Evolutionary conservation across 2,797 vertebrate species (phyloP).

Genomic region (Miichthys miiuy): DNA sequence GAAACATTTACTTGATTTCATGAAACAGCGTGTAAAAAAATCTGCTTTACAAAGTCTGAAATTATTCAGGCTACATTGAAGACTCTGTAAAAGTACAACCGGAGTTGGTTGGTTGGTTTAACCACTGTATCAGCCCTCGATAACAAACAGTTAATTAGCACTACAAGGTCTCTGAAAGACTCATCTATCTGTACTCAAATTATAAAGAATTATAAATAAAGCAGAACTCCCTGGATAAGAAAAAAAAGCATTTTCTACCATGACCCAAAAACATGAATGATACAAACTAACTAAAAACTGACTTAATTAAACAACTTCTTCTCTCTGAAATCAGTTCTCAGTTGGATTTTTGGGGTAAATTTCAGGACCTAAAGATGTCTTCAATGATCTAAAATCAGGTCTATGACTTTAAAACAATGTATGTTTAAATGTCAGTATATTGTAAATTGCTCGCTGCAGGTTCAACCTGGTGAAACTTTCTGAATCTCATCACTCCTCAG

Average conservation of each 20-base stretch:
- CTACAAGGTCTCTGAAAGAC: conserved; percentile 30
- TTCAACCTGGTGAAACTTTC: background rate
- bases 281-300: conserved; percentile 22
- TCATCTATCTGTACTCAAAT: conserved; percentile 42
- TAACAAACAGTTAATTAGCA: conserved; percentile 7
- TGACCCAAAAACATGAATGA: conserved; percentile 22
- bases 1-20: background rate
- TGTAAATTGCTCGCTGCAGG: background rate
- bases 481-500: background rate
- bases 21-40: background rate
- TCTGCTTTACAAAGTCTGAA: background rate
- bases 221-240: conserved; percentile 5
- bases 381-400: background rate
- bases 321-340: background rate
- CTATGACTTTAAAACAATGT: background rate
- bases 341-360: background rate
- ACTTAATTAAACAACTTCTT: conserved; percentile 11
- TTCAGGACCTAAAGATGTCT: background rate
- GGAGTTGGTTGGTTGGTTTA: background rate
- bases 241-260: conserved; percentile 1
- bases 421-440: background rate
- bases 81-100: background rate
- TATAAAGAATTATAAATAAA: conserved; percentile 50
- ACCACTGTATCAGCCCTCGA: background rate
- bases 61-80: background rate